Evolutionary conservation across 92 coral and sea anemone genomes (phyloP), one percentile per base, ranked within the genome.

Genomic region (Epizoanthus stellaris): DNA sequence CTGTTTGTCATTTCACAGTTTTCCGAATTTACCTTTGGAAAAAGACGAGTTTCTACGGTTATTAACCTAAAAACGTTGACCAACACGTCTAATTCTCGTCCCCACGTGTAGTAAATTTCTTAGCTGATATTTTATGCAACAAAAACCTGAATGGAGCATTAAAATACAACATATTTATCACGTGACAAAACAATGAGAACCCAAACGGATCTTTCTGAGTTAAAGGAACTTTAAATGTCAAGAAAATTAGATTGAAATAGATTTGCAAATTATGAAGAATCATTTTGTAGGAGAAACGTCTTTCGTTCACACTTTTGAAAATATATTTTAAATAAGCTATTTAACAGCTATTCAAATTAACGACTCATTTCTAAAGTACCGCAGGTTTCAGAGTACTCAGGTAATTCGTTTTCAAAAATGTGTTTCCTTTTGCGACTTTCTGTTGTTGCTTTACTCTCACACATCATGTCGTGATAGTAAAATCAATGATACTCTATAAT

Each of bases 71-170:
- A 45, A 10, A n/a, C 45, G 58, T 73, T 73, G 77, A 10, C 47
- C 49, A 67, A 23, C 49, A 43, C 5, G 8, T 4, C 17, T 6
- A 67, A 13, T 0, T 36, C 6, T n/a, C 17, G n/a, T 34, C 52
- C 49, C 39, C 52, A 43, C 34, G 49, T n/a, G 73, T 17, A 3
- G 73, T 9, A 68, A 38, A 68, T 68, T 17, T 68, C 43, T 68
- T 68, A 19, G 21, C 52, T 68, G 73, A 68, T 68, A 38, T 68
- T 68, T 34, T 68, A 38, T 38, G 49, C 73, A 68, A 38, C 72
- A 68, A 68, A 68, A 68, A 17, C 21, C n/a, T 38, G 21, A 38
- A 68, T 6, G 0, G 12, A 1, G 3, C 23, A 12, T 4, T 13
- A 36, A 68, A 68, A 38, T 6, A 68, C 43, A 34, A 68, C 43